Evolutionary conservation across 2,113 vertebrate genomes (phyloP).

Genomic region (Motacilla tschutschensis): DNA sequence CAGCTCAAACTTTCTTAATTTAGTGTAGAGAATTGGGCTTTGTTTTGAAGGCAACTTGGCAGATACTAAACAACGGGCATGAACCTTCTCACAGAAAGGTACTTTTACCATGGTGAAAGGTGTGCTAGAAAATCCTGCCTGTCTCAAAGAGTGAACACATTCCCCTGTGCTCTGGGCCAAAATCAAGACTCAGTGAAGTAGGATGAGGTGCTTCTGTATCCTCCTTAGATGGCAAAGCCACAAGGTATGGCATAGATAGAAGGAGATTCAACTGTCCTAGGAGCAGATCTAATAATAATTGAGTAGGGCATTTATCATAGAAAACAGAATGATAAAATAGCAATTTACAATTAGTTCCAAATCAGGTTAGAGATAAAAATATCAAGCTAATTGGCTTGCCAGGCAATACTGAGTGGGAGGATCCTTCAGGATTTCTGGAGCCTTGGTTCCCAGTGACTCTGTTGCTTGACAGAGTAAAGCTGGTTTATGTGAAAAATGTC

Average conservation of each 20-base stretch:
- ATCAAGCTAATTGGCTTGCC: constrained; percentile 58
- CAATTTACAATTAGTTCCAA: constrained; percentile 60
- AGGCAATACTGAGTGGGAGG: constrained; percentile 31
- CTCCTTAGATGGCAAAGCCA: not conserved
- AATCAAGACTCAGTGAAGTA: not conserved
- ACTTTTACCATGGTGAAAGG: not conserved
- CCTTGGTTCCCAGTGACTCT: constrained; percentile 30
- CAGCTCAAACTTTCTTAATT: not conserved
- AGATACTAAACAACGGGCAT: not conserved
- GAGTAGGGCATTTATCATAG: constrained; percentile 51
- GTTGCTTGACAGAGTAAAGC: not conserved
- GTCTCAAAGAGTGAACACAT: not conserved
- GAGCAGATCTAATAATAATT: constrained; percentile 52
- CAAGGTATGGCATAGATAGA: not conserved
- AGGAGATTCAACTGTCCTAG: constrained; percentile 17
- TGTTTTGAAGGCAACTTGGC: not conserved
- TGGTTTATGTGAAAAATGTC: constrained; percentile 26
- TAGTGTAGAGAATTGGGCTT: not conserved
- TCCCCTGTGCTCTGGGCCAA: not conserved
- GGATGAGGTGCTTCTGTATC: not conserved
- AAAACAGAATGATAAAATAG: constrained; percentile 60
- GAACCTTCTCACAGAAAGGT: not conserved
- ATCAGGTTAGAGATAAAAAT: constrained; percentile 69
- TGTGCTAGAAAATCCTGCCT: not conserved
- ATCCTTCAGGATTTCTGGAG: constrained; percentile 44